These are phyloP conservation scores for Alouatta palliata DNA, from an alignment of 2,113 vertebrate genomes.

Conservation along the genomic window DNA sequence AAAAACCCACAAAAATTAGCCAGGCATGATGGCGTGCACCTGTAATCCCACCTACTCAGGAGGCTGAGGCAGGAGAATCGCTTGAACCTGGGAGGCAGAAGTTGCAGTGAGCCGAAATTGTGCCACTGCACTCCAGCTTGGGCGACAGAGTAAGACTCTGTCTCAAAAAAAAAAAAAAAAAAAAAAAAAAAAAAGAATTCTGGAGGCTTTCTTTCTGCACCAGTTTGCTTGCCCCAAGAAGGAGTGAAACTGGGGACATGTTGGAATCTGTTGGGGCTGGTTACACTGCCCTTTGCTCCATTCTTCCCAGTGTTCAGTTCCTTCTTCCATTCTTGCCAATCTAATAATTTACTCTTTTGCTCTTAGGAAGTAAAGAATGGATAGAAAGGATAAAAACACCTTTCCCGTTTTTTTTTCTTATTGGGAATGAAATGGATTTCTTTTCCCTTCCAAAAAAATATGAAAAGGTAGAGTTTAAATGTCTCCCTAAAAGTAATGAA, in stretches of 20 bases:
- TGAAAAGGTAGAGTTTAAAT: not conserved
- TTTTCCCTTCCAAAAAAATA: not conserved
- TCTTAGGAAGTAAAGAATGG: not conserved
- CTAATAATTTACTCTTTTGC: not conserved
- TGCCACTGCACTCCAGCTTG: no score
- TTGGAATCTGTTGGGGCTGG: not conserved
- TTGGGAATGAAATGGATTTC: not conserved
- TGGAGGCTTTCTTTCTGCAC: not conserved
- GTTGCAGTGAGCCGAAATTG: no score
- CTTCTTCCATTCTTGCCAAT: not conserved
- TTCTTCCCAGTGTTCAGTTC: not conserved
- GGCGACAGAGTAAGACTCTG: no score
- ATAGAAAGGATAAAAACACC: not conserved
- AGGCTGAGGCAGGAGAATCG: no score
- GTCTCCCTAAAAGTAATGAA: not conserved
- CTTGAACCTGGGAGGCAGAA: no score
- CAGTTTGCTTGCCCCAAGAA: accelerated
- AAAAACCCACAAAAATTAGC: no score
- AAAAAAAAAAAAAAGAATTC: no score
- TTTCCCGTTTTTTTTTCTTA: not conserved
- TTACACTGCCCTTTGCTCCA: accelerated
- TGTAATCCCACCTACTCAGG: no score
- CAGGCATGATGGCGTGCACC: no score
- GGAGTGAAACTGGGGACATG: no score
- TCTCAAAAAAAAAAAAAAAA: no score